Conservation (phyloP, 2,113 vertebrate species). For the Myotis davidii region DNA sequence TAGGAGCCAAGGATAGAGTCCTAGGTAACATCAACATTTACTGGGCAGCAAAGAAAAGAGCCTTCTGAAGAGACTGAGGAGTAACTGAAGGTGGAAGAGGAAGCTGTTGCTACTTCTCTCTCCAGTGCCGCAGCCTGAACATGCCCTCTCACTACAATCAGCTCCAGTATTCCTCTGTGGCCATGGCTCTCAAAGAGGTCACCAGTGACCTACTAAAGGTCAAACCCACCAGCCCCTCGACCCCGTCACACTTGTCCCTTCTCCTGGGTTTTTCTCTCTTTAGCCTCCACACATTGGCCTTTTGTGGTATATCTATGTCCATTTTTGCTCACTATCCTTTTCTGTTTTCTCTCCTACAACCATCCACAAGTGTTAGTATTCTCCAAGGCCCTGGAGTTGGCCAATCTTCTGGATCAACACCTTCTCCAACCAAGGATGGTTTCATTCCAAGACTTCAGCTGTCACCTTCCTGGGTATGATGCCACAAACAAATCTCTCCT, state of each 20-base stretch:
- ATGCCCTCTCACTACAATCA: background rate
- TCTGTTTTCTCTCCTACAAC: background rate
- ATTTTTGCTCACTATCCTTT: background rate
- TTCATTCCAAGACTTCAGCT: background rate
- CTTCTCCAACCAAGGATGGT: slow-evolving; percentile 20
- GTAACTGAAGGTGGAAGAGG: background rate
- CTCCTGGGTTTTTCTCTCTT: background rate
- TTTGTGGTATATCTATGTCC: background rate
- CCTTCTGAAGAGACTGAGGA: background rate
- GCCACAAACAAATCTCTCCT: background rate
- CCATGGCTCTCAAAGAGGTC: background rate
- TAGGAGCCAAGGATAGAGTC: slow-evolving; percentile 57
- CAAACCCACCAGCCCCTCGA: background rate
- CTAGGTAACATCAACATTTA: slow-evolving; percentile 45
- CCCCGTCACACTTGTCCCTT: background rate
- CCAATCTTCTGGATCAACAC: background rate
- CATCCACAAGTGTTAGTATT: background rate
- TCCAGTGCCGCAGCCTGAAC: background rate
- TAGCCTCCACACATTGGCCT: background rate
- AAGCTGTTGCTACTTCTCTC: no score
- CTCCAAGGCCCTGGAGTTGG: background rate
- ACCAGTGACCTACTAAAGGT: background rate
- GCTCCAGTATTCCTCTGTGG: no score
- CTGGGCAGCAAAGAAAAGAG: background rate
- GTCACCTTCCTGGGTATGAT: background rate